Evolutionary conservation across 2,113 vertebrate genomes (phyloP).

Genomic region (Nanorana parkeri): DNA sequence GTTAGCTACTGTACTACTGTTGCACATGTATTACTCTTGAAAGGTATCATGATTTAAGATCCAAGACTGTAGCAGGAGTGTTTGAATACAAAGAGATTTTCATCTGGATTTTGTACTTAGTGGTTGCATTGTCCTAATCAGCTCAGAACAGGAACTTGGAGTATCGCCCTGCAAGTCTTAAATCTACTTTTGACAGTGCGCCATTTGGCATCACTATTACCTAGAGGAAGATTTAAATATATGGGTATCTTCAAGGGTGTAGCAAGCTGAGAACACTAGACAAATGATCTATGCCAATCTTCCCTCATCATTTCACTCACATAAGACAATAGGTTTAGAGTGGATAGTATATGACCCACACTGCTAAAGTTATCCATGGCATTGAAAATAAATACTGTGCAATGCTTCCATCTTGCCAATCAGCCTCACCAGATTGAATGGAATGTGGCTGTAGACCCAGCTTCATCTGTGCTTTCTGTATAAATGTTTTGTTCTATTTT

Average conservation of each 20-base stretch:
- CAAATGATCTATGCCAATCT: not conserved
- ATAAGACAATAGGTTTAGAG: not conserved
- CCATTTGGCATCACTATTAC: slow-evolving; percentile 39
- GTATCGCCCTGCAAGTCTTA: slow-evolving; percentile 45
- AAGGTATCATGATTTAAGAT: not conserved
- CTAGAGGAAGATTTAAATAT: slow-evolving; percentile 16
- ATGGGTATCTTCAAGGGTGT: not conserved
- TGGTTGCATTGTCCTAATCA: slow-evolving; percentile 50
- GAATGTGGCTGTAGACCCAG: no score
- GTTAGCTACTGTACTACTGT: no score
- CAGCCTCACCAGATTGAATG: no score
- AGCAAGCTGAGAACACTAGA: not conserved
- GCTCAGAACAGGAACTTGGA: slow-evolving; percentile 53
- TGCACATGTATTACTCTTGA: not conserved
- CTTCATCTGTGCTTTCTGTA: no score
- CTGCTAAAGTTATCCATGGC: not conserved
- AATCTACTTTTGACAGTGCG: slow-evolving; percentile 42
- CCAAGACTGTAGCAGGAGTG: not conserved
- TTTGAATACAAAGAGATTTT: slow-evolving; percentile 28
- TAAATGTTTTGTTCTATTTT: no score
- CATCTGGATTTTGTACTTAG: slow-evolving; percentile 52
- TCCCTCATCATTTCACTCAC: not conserved
- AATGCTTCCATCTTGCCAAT: no score
- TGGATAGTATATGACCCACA: not conserved
- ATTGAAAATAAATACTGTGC: no score